A percentile compares a stretch with the other conserved stretches of the same genome.
Evolutionary conservation across 2,113 vertebrate species (phyloP).

Genomic region (Xiphias gladius): DNA sequence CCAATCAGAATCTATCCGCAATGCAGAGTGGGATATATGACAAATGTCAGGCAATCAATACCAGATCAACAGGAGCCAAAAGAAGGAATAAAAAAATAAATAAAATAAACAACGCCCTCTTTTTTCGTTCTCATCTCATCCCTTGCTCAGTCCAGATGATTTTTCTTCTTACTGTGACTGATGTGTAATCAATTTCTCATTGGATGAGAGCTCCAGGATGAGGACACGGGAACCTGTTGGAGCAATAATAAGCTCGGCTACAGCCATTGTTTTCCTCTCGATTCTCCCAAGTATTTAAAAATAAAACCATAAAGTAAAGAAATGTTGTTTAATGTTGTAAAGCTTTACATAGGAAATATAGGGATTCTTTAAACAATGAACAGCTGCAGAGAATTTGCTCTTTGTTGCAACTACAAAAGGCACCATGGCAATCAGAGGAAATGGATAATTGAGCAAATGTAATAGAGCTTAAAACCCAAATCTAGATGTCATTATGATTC

Average conservation of each 20-base stretch:
- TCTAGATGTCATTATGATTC: constrained; percentile 65
- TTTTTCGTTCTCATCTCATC: constrained; percentile 44
- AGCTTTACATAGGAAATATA: constrained; percentile 8
- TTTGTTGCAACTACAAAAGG: constrained; percentile 37
- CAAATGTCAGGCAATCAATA: constrained; percentile 74
- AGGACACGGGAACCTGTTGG: constrained; percentile 44
- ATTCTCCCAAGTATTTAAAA: constrained; percentile 9
- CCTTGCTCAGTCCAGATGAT: constrained; percentile 26
- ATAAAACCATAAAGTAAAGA: neutral
- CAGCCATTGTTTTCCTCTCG: constrained; percentile 14
- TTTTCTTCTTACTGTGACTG: constrained; percentile 69
- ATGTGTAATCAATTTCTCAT: constrained; percentile 79
- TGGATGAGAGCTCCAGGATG: constrained; percentile 41
- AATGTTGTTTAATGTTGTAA: constrained; percentile 13
- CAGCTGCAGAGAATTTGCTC: constrained; percentile 36
- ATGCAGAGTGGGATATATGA: constrained; percentile 75
- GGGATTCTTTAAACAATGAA: neutral
- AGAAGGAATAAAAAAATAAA: constrained; percentile 38
- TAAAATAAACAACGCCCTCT: constrained; percentile 16
- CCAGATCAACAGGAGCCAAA: constrained; percentile 71
- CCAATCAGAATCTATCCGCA: constrained; percentile 52
- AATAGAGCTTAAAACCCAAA: constrained; percentile 52
- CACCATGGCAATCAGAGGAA: constrained; percentile 33
- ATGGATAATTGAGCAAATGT: constrained; percentile 62
- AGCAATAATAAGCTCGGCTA: constrained; percentile 39